phyloP scores from a whole-genome alignment of 2,888 invertebrate genomes.

The Crossocerus cetratus region DNA sequence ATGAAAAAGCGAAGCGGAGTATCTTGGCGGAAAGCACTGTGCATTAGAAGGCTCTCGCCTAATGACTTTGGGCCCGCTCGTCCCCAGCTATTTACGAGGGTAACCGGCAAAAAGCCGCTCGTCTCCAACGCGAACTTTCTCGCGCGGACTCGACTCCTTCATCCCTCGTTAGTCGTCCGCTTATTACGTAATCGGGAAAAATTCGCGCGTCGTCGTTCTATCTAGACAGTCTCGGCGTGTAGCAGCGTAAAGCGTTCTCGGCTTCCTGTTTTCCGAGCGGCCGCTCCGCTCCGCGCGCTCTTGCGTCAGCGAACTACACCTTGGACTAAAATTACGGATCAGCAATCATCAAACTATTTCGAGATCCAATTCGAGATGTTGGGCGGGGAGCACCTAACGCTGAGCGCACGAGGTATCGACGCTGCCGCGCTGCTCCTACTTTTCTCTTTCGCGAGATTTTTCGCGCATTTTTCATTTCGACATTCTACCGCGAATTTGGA shows the following conservation, averaged over 20 bases:
- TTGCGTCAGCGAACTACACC: constrained; percentile 72
- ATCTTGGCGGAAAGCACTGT: no score
- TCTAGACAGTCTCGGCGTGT: not conserved
- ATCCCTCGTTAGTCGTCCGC: not conserved
- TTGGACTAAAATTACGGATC: constrained; percentile 71
- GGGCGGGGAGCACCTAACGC: no score
- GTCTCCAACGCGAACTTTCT: no score
- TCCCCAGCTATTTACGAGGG: no score
- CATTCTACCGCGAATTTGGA: not conserved
- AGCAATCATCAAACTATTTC: constrained; percentile 65
- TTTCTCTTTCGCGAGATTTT: constrained; percentile 11
- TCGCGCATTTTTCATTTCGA: not conserved
- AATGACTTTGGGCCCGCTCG: no score
- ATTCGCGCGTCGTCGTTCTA: constrained; percentile 10
- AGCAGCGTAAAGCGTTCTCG: not conserved
- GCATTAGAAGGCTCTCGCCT: no score
- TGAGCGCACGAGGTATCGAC: constrained; percentile 6
- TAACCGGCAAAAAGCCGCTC: no score
- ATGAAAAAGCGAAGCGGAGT: no score
- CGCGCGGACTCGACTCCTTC: not conserved
- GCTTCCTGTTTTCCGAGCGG: constrained; percentile 65
- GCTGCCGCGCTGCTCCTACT: not conserved
- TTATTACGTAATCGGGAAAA: constrained; percentile 10
- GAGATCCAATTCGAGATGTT: constrained; percentile 39
- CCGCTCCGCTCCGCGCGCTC: constrained; percentile 32